phyloP scores from a whole-genome alignment of 2,888 invertebrate genomes.

The Ophion ellenae region DNA sequence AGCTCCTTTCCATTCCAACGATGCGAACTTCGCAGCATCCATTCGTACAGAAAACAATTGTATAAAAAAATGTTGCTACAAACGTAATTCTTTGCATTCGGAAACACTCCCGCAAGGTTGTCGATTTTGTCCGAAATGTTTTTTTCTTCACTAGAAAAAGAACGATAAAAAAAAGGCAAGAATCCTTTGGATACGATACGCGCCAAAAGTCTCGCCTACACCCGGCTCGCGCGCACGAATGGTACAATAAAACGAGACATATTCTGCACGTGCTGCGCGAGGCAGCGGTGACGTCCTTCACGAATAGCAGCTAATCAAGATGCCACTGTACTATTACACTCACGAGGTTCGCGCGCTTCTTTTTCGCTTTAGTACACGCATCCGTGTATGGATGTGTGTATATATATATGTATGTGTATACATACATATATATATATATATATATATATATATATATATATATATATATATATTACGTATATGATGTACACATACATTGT shows the following conservation, averaged over 20 bases:
- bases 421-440: no score
- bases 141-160: neutral
- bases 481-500: no score
- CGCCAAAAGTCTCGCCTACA: slow-evolving; percentile 1
- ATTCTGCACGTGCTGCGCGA: slow-evolving; percentile 19
- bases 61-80: no score
- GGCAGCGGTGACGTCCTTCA: slow-evolving; percentile 37
- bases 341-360: neutral
- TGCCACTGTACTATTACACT: slow-evolving; percentile 1
- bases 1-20: neutral
- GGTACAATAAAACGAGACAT: slow-evolving; percentile 36
- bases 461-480: no score
- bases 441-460: no score
- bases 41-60: neutral
- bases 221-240: neutral
- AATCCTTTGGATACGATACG: neutral
- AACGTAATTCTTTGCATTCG: no score
- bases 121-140: no score
- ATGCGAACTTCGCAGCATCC: neutral
- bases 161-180: neutral
- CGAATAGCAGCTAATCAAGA: slow-evolving; percentile 7
- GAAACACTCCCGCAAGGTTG: no score
- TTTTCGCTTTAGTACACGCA: neutral
- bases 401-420: no score
- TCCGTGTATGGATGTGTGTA: no score